Evolutionary conservation across 2,797 vertebrate genomes (phyloP).

Genomic region (Eurystomus glaucurus): DNA sequence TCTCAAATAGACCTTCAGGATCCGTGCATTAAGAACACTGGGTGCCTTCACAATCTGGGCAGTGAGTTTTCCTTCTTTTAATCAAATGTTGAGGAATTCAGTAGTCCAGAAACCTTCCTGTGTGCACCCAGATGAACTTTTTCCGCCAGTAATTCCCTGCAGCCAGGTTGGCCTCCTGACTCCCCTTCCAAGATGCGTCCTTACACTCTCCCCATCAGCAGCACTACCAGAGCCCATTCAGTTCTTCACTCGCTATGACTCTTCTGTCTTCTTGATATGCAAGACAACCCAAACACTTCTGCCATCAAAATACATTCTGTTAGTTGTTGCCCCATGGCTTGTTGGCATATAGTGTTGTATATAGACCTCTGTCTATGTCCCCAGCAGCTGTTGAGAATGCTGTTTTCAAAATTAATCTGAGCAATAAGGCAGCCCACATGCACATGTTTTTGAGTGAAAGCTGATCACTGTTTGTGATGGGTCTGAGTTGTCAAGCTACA

Average conservation of each 20-base stretch:
- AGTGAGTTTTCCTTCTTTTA: neutral
- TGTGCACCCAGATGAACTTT: neutral
- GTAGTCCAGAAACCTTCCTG: neutral
- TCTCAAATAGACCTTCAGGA: neutral
- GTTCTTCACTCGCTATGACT: neutral
- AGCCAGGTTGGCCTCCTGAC: neutral
- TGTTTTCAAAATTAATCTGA: constrained; percentile 29
- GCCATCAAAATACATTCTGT: neutral
- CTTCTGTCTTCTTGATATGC: neutral
- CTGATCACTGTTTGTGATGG: constrained; percentile 19
- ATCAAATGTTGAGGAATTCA: neutral
- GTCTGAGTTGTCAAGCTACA: neutral
- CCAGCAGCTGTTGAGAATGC: neutral
- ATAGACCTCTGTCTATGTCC: neutral
- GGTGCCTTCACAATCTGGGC: neutral
- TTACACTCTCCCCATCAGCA: neutral
- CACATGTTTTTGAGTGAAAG: constrained; percentile 12
- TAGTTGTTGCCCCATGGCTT: neutral
- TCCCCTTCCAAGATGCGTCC: neutral
- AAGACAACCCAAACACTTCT: neutral
- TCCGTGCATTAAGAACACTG: rapidly evolving
- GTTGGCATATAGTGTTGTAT: neutral
- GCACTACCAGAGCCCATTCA: neutral
- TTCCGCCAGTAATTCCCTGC: neutral
- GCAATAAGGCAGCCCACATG: neutral